Base-by-base conservation (phyloP, 1,140 invertebrate genomes). In the Lucilia cuprina region DNA sequence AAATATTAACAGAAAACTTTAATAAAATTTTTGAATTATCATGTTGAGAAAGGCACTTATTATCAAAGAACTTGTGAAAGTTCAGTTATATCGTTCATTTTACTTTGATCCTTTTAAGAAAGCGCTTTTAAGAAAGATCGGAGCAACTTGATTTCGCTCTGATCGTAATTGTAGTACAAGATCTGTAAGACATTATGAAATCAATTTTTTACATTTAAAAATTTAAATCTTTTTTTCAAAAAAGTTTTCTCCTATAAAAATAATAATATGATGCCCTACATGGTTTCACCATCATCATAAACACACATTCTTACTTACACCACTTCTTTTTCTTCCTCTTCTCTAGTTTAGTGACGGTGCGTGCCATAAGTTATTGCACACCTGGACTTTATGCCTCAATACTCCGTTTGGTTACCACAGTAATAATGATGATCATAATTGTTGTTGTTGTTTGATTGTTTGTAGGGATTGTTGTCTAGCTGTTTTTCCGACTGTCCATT, bases 361-460 rank as follows among this genome's bases (percentile, higher is more conserved):
- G 84, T 84, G 84, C 84, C 84, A 74, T 60, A 77, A 82, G 82
- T 82, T 50, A 50, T 82, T 82, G 82, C 82, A 82, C 82, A 82
- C 82, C 82, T 82, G 82, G 82, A 82, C 82, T 50, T 65, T 70
- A 60, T 82, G 50, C 25, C 55, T 30, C 82, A 82, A 41, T 60
- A 83, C 25, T 35, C 41, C 4, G 41, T 34, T 30, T 14, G 50
- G 47, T 70, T 47, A 83, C 50, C 82, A 65, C 10, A 80, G 34
- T 80, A 30, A 80, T 80, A 30, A 80, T 80, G 77, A 80, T 80
- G 77, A 80, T 49, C n/a, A 13, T 50, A 49, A 80, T 49, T 49
- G 77, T 80, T 80, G 41, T 47, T 80, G 34, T 78, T 17, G 75
- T 34, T 17, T 30, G 13, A 5, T 75, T 35, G 41, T 41, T n/a